Evolutionary conservation across 2,888 invertebrate species (phyloP), one percentile per base, ranked within the genome.

Genomic region (Cataglyphis cursor): DNA sequence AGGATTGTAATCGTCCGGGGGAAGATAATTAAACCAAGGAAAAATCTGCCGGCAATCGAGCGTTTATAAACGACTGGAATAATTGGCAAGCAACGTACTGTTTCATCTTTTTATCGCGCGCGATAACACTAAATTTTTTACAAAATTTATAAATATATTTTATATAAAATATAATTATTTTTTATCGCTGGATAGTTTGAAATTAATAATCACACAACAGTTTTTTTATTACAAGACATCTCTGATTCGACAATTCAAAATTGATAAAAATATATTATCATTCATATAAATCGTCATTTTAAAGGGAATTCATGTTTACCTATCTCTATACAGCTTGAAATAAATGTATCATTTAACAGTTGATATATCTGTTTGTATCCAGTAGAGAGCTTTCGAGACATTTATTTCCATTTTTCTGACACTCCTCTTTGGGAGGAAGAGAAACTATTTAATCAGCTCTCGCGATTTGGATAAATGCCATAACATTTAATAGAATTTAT

Each of bases 21-120:
- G 85, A 87, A 84, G 82, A 92, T 92, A 89, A 92, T 91, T 90
- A 85, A 66, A 81, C 70, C 51, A 57, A n/a, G 54, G 75, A 90
- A 91, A 90, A 91, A 91, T 88, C 86, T 90, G 84, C 41, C 72
- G 65, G 76, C 78, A 74, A 88, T 82, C 76, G 62, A 31, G 74
- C 15, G 38, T 41, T 28, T 12, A 51, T 61, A 76, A 70, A 73
- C n/a, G 72, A 54, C n/a, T 54, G 35, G 18, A 38, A 61, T 38
- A 82, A 24, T 28, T 41, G 35, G 3, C 21, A 12, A 31, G 41
- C 21, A 31, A 12, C 31, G 8, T 38, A 64, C 24, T 24, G 51
- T 28, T n/a, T 70, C 28, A 48, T 28, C 10, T 28, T 21, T 28
- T 21, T 41, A 54, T 24, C 35, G 59, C 51, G 2, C 10, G 10